These are phyloP conservation scores for Alosa sapidissima DNA, from an alignment of 2,797 vertebrate genomes.

Conservation along the genomic window DNA sequence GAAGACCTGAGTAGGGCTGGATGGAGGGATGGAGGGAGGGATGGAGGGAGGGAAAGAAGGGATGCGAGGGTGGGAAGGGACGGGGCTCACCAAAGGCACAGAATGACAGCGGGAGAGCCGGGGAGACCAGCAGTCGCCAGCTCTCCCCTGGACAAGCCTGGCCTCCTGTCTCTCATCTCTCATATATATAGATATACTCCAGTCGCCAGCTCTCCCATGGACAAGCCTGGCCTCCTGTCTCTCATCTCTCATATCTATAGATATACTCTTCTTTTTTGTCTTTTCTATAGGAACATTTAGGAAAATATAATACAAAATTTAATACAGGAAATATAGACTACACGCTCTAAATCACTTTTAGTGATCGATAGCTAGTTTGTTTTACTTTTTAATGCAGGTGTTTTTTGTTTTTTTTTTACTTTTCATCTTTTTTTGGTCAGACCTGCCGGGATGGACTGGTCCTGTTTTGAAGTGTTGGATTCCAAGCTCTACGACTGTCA, in stretches of 20 bases:
- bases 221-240: conserved; percentile 75
- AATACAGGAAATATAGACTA: conserved; percentile 91
- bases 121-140: conserved; percentile 69
- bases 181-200: conserved; percentile 63
- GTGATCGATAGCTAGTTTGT: conserved; percentile 74
- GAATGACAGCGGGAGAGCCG: conserved; percentile 84
- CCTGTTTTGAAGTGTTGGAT: conserved; percentile 64
- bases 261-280: conserved; percentile 71
- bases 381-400: conserved; percentile 49
- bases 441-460: conserved; percentile 72
- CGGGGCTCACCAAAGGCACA: conserved; percentile 89
- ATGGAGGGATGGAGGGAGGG: conserved; percentile 54
- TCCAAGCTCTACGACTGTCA: conserved; percentile 79
- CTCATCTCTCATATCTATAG: conserved; percentile 55
- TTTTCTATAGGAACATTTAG: conserved; percentile 84
- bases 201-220: conserved; percentile 68
- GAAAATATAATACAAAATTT: conserved; percentile 99
- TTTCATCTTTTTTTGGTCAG: conserved; percentile 68
- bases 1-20: conserved; percentile 50
- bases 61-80: background rate
- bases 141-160: conserved; percentile 76
- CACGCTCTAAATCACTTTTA: conserved; percentile 78
- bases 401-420: conserved; percentile 62
- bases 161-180: conserved; percentile 66
- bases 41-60: conserved; percentile 59